Percentiles rank a stretch among this genome's conserved stretches.
phyloP scores from a whole-genome alignment of 2,113 vertebrate species.

The Mormyrus lacerda region DNA sequence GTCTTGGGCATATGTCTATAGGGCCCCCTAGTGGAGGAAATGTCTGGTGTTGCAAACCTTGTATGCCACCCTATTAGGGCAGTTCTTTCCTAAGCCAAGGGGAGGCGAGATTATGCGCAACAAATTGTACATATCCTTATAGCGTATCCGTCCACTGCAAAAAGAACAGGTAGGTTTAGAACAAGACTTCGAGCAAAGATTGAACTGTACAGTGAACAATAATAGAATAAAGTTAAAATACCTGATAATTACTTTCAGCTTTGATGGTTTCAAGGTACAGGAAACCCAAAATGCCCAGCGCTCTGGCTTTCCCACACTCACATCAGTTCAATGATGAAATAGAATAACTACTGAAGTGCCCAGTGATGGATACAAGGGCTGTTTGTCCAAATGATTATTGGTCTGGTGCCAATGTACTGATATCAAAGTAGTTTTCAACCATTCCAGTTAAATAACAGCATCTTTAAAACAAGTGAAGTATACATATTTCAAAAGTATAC shows the following conservation, averaged over 20 bases:
- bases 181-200: slow-evolving; percentile 48
- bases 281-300: not conserved
- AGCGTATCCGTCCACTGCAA: slow-evolving; percentile 90
- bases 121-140: slow-evolving; percentile 98
- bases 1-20: slow-evolving; percentile 53
- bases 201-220: slow-evolving; percentile 42
- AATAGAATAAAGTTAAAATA: slow-evolving; percentile 34
- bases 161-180: slow-evolving; percentile 73
- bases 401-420: not conserved
- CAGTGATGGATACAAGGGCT: not conserved
- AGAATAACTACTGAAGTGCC: not conserved
- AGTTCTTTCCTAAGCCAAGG: slow-evolving; percentile 95
- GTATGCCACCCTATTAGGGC: slow-evolving; percentile 95
- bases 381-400: not conserved
- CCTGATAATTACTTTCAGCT: slow-evolving; percentile 25
- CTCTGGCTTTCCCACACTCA: not conserved
- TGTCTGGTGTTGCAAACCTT: slow-evolving; percentile 85
- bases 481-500: not conserved
- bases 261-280: not conserved
- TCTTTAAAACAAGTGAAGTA: not conserved
- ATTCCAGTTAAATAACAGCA: not conserved
- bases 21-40: slow-evolving; percentile 62
- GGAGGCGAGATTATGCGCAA: slow-evolving; percentile 90
- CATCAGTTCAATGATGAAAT: not conserved
- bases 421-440: not conserved